Percentiles rank a stretch among this genome's conserved stretches.
phyloP scores from a whole-genome alignment of 1,140 invertebrate genomes.

The Aphelenchoides fujianensis region DNA sequence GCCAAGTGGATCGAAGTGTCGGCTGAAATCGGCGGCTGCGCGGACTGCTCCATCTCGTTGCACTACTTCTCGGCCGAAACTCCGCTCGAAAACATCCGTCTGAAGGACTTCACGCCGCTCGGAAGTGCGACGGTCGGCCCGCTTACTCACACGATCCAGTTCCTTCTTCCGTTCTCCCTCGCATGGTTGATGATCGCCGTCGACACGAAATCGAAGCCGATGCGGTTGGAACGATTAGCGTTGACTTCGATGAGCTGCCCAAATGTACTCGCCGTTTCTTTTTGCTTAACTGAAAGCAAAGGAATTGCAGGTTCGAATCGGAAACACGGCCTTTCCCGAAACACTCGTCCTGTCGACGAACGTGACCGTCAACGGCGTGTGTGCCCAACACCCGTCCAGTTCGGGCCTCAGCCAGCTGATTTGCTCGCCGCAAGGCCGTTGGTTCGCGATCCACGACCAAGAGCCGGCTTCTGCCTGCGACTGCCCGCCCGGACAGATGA shows the following conservation, averaged over 20 bases:
- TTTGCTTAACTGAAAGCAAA: background rate
- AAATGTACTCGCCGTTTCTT: background rate
- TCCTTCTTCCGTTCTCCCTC: slow-evolving; percentile 19
- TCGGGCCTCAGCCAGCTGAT: slow-evolving; percentile 1
- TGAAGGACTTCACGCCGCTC: background rate
- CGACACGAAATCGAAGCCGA: background rate
- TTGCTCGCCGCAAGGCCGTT: slow-evolving; percentile 14
- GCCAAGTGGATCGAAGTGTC: slow-evolving; percentile 18
- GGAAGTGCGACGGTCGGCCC: background rate
- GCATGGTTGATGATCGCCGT: slow-evolving; percentile 12
- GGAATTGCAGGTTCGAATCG: slow-evolving; percentile 10
- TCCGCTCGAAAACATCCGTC: background rate
- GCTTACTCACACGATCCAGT: slow-evolving; percentile 15
- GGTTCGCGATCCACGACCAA: background rate
- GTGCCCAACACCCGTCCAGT: background rate
- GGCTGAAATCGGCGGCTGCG: slow-evolving; percentile 7
- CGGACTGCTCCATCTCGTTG: slow-evolving; percentile 19
- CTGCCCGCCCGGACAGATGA: background rate
- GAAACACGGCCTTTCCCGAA: slow-evolving; percentile 11
- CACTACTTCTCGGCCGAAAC: slow-evolving; percentile 9
- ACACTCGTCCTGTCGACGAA: slow-evolving; percentile 6
- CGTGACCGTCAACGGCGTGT: slow-evolving; percentile 2
- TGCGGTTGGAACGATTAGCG: background rate
- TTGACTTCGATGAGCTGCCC: slow-evolving; percentile 15
- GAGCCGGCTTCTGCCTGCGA: slow-evolving; percentile 11